Base-by-base conservation (phyloP, 2,888 invertebrate genomes). In the Nysson spinosus region DNA sequence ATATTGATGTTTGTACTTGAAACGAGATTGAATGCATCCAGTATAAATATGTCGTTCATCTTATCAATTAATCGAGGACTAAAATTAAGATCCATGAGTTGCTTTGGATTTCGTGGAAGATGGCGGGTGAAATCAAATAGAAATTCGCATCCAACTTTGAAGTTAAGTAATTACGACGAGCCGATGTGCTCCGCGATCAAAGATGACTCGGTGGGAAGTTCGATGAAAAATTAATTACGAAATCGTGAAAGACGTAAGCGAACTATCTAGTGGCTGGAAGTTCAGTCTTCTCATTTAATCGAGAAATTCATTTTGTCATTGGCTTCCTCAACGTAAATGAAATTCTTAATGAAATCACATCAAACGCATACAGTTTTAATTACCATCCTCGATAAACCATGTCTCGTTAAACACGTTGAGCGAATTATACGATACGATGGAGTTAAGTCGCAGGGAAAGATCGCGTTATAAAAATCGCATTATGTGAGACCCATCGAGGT, bases 171-270 rank as follows among this genome's bases (percentile, higher is more conserved):
- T 69, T 67, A 70, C 69, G 35, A 49, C 24, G 60, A 52, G 22
- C 30, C 44, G 44, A 30, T 43, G 50, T 47, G 56, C 46, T 50
- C 34, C 37, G 7, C 37, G 46, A 62, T 69, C 58, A 63, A 67
- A 67, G 69, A 34, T 47, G 39, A 60, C 12, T 22, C 30, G 42
- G 40, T n/a, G 17, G 17, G n/a, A 47, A 62, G 42, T 67, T 55
- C 30, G 51, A 47, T 67, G 62, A 67, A 67, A 69, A 69, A 69
- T 69, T 66, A 63, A 69, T 69, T 67, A 57, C 42, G 54, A 60
- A 44, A 50, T 42, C 42, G 50, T 26, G 54, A 20, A 40, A 50
- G 63, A 56, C 37, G 50, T 47, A 32, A n/a, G 51, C 55, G 30
- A 28, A 56, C 20, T 39, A 11, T 39, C 39, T n/a, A 39, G 39